Percentiles rank a stretch among this genome's conserved stretches.
Conservation (phyloP, 2,113 vertebrate species). For the Pterocles gutturalis region DNA sequence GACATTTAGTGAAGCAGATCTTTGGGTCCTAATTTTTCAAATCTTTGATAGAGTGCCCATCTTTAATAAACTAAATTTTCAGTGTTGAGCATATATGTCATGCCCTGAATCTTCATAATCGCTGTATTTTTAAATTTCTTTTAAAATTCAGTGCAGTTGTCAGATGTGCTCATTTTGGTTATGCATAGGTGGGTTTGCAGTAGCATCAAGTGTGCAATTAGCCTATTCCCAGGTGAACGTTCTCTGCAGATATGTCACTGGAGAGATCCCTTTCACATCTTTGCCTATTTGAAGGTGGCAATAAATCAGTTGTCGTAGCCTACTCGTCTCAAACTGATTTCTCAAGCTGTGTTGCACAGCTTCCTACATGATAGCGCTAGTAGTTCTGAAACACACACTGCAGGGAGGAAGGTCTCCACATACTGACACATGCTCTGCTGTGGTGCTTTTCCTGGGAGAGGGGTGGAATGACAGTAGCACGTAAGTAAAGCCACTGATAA, state of each 20-base stretch:
- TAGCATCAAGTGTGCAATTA: slow-evolving; percentile 42
- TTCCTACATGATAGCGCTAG: not conserved
- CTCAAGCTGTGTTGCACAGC: not conserved
- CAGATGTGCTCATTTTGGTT: slow-evolving; percentile 53
- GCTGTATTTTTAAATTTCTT: slow-evolving; percentile 38
- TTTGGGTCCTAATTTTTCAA: not conserved
- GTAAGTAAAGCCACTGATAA: not conserved
- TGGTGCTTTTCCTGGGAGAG: not conserved
- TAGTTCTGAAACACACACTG: not conserved
- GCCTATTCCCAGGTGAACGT: slow-evolving; percentile 16
- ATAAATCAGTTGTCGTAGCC: slow-evolving; percentile 42
- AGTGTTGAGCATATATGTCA: not conserved
- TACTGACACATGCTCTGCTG: not conserved
- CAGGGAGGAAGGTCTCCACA: not conserved
- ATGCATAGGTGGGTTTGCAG: slow-evolving; percentile 27
- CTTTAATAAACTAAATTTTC: not conserved
- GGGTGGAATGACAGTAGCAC: rapidly evolving
- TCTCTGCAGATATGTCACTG: slow-evolving; percentile 48
- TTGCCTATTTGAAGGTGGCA: not conserved
- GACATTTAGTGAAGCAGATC: not conserved
- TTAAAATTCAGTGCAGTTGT: slow-evolving; percentile 39
- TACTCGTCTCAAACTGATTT: slow-evolving; percentile 29
- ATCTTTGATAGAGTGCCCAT: not conserved
- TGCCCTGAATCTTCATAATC: not conserved
- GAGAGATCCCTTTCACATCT: slow-evolving; percentile 40